phyloP scores from a whole-genome alignment of 2,113 vertebrate species.

The Grantiella picta region DNA sequence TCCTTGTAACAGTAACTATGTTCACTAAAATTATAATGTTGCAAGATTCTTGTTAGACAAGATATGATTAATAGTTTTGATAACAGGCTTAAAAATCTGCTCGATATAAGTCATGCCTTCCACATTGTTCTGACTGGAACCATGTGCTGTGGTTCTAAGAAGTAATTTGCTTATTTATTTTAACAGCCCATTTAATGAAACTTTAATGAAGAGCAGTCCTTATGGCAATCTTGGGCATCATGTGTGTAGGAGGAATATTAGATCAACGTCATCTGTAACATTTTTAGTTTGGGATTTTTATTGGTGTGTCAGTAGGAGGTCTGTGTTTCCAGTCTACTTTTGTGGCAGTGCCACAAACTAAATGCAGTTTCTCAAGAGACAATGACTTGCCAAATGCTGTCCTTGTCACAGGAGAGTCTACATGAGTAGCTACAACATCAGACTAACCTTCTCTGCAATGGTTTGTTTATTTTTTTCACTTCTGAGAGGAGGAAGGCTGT shows the following conservation, averaged over 20 bases:
- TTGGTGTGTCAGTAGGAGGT: background rate
- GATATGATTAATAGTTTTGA: background rate
- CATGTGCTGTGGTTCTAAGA: background rate
- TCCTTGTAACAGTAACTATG: background rate
- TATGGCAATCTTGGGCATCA: background rate
- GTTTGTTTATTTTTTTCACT: background rate
- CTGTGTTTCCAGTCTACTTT: background rate
- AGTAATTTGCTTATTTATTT: constrained; percentile 29
- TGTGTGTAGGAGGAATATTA: constrained; percentile 7
- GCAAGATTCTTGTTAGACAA: background rate
- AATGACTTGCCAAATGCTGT: background rate
- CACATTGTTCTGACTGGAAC: background rate
- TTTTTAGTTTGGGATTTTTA: background rate
- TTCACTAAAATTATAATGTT: background rate
- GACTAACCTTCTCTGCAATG: background rate
- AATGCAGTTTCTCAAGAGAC: background rate
- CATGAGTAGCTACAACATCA: background rate
- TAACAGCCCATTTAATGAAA: constrained; percentile 1
- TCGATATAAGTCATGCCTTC: background rate
- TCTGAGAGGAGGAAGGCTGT: background rate
- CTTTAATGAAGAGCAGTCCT: constrained; percentile 2
- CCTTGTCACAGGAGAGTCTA: accelerated
- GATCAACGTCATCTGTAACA: background rate
- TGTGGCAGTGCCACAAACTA: background rate
- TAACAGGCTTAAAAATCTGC: constrained; percentile 8